A percentile compares a stretch with the other conserved stretches of the same genome.
These are phyloP conservation scores for Aelia acuminata DNA, from an alignment of 2,888 invertebrate genomes.

Conservation along the genomic window DNA sequence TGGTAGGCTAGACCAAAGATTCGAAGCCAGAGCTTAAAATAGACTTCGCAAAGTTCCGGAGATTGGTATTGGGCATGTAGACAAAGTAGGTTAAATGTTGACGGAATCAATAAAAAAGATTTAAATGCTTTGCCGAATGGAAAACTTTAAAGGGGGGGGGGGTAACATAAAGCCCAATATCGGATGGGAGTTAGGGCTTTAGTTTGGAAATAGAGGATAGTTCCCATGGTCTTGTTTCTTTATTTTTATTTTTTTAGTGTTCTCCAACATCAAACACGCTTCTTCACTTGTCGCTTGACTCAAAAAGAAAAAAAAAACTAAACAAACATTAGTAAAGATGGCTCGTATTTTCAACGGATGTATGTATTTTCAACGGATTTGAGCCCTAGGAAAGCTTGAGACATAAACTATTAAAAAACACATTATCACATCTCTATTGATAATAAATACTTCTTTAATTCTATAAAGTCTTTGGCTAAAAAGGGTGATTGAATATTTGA, in stretches of 20 bases:
- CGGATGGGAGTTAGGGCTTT: background rate
- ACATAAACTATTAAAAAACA: too few relatives aligned
- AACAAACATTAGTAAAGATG: too few relatives aligned
- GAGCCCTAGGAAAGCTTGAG: too few relatives aligned
- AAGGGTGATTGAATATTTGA: too few relatives aligned
- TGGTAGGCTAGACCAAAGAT: too few relatives aligned
- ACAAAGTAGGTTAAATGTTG: constrained; percentile 11
- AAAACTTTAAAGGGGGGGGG: background rate
- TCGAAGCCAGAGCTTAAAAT: background rate
- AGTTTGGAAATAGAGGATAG: background rate
- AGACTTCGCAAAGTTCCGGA: background rate
- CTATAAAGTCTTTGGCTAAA: too few relatives aligned
- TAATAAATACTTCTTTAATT: too few relatives aligned
- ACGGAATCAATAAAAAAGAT: background rate
- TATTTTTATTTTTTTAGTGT: background rate
- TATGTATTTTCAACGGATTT: too few relatives aligned
- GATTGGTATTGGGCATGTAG: background rate
- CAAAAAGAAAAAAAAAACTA: background rate
- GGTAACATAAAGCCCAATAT: background rate
- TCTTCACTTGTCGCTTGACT: background rate
- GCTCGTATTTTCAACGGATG: too few relatives aligned
- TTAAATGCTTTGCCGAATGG: background rate
- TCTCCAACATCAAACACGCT: background rate
- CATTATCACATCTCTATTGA: too few relatives aligned
- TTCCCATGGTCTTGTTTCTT: background rate